These are phyloP conservation scores for Aptenodytes patagonicus DNA, from an alignment of 2,113 vertebrate species.

Conservation along the genomic window DNA sequence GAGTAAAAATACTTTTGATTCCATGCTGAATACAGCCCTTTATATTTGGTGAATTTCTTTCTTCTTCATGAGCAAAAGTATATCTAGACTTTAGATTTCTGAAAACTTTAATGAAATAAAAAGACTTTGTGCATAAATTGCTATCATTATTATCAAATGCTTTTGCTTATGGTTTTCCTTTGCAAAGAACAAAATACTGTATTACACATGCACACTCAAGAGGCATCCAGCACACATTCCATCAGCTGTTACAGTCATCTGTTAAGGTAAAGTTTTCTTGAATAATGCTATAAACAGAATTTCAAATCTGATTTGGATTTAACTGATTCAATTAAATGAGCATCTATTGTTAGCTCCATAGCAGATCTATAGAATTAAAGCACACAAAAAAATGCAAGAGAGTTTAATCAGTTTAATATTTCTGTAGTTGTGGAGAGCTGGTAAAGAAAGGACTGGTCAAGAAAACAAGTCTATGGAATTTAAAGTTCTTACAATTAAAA, in stretches of 20 bases:
- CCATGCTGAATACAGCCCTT: background rate
- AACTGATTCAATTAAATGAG: background rate
- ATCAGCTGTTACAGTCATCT: background rate
- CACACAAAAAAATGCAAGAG: background rate
- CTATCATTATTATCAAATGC: background rate
- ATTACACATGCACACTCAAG: background rate
- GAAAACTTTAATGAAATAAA: background rate
- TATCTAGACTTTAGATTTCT: background rate
- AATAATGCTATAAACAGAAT: background rate
- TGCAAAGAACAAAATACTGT: background rate
- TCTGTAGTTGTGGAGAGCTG: background rate
- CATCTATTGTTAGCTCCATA: background rate
- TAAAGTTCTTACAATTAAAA: background rate
- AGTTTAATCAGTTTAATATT: background rate
- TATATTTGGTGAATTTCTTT: background rate
- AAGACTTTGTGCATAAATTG: background rate
- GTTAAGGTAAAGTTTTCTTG: background rate
- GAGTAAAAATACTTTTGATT: background rate
- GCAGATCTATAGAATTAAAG: background rate
- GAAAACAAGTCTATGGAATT: background rate
- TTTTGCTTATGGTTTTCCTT: background rate
- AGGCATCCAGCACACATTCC: background rate
- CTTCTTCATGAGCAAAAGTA: background rate
- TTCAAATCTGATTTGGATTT: background rate
- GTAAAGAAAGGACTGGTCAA: background rate